Evolutionary conservation across 2,113 vertebrate species (phyloP).

Genomic region (Daubentonia madagascariensis): DNA sequence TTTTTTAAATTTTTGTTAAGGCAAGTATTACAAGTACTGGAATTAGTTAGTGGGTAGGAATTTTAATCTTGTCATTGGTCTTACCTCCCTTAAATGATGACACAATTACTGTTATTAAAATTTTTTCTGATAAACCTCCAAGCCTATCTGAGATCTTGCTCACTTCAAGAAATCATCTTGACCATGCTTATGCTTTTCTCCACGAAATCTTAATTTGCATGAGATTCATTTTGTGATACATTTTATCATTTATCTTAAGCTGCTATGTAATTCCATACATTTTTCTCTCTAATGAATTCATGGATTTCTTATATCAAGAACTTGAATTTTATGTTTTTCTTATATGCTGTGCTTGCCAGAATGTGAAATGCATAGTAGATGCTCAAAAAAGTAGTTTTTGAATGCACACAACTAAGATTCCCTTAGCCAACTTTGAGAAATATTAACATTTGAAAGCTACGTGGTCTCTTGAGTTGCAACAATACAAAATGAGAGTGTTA

Average conservation of each 20-base stretch:
- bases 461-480: not conserved
- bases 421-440: not conserved
- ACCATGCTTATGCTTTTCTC: not conserved
- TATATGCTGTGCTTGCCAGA: not conserved
- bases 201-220: not conserved
- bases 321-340: not conserved
- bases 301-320: not conserved
- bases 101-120: not conserved
- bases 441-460: not conserved
- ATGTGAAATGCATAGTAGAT: not conserved
- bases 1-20: not conserved
- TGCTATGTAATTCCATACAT: not conserved
- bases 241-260: not conserved
- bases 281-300: not conserved
- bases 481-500: not conserved
- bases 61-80: not conserved
- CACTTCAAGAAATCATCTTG: not conserved
- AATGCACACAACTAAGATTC: not conserved
- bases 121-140: not conserved
- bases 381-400: not conserved
- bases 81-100: not conserved
- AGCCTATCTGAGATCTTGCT: not conserved
- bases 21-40: not conserved
- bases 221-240: not conserved
- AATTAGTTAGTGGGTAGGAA: not conserved